These are phyloP conservation scores for Cariama cristata DNA, from an alignment of 2,113 vertebrate species.

Conservation along the genomic window DNA sequence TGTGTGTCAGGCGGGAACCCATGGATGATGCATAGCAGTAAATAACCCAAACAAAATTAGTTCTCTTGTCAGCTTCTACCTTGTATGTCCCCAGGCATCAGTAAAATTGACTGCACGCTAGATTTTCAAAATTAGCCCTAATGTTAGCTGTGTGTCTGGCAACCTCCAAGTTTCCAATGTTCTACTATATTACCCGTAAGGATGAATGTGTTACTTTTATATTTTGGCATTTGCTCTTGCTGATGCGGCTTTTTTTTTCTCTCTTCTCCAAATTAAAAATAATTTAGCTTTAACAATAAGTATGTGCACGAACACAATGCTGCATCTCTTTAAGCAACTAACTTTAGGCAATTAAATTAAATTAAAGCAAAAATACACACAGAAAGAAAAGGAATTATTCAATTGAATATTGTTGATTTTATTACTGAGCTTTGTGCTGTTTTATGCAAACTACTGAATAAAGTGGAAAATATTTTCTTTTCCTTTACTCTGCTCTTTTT, in stretches of 20 bases:
- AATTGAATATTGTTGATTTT: constrained; percentile 84
- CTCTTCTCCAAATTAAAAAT: constrained; percentile 85
- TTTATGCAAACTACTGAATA: constrained; percentile 75
- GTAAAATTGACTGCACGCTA: constrained; percentile 99
- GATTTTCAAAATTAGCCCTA: constrained; percentile 99
- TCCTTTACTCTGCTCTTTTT: constrained; percentile 23
- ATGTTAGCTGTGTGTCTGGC: constrained; percentile 93
- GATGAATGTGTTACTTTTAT: constrained; percentile 96
- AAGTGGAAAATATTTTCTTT: constrained; percentile 46
- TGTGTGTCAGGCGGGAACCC: constrained; percentile 89
- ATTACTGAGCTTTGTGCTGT: constrained; percentile 77
- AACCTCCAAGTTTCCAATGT: constrained; percentile 90
- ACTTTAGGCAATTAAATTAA: constrained; percentile 87
- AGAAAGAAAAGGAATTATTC: constrained; percentile 81
- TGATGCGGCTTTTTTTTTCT: constrained; percentile 78
- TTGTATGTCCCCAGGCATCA: constrained; percentile 93
- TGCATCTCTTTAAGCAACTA: constrained; percentile 83
- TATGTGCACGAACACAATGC: constrained; percentile 76
- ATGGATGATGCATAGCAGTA: constrained; percentile 98
- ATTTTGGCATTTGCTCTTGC: constrained; percentile 89
- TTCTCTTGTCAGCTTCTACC: constrained; percentile 95
- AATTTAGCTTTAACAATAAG: constrained; percentile 87
- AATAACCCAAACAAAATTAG: constrained; percentile 98
- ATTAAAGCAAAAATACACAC: constrained; percentile 82
- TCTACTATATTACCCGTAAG: constrained; percentile 91